Evolutionary conservation across 1,140 invertebrate species (phyloP).

Genomic region (Drosophila burlai): DNA sequence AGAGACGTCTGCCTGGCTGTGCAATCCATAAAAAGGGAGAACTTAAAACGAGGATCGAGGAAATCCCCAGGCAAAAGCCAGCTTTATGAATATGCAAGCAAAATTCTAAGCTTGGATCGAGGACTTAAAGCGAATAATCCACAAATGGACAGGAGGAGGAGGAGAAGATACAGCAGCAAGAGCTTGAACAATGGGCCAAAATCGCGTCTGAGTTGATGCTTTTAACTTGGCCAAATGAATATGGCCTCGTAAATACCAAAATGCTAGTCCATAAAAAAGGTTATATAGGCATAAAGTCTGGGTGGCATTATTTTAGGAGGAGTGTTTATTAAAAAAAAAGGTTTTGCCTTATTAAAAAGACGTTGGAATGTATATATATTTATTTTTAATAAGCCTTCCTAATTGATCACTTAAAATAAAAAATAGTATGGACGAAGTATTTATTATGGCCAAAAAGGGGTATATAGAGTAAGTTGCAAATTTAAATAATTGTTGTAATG

Average conservation of each 20-base stretch:
- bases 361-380: neutral
- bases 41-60: conserved; percentile 1
- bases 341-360: neutral
- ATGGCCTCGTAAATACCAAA: conserved; percentile 41
- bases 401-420: neutral
- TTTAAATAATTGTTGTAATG: neutral
- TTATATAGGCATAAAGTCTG: conserved; percentile 30
- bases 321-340: neutral
- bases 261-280: conserved; percentile 29
- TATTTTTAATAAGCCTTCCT: neutral
- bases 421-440: neutral
- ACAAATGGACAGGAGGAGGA: conserved; percentile 25
- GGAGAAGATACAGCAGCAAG: neutral
- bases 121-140: conserved; percentile 17
- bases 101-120: conserved; percentile 55
- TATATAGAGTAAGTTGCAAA: neutral
- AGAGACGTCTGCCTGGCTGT: conserved; percentile 56
- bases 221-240: conserved; percentile 10
- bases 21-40: conserved; percentile 54
- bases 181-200: conserved; percentile 37
- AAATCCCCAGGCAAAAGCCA: conserved; percentile 15
- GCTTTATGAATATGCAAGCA: conserved; percentile 77
- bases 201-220: neutral
- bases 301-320: conserved; percentile 6
- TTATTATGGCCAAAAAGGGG: neutral